These are phyloP conservation scores for Drosophila parvula DNA, from an alignment of 1,140 invertebrate genomes.

Conservation along the genomic window DNA sequence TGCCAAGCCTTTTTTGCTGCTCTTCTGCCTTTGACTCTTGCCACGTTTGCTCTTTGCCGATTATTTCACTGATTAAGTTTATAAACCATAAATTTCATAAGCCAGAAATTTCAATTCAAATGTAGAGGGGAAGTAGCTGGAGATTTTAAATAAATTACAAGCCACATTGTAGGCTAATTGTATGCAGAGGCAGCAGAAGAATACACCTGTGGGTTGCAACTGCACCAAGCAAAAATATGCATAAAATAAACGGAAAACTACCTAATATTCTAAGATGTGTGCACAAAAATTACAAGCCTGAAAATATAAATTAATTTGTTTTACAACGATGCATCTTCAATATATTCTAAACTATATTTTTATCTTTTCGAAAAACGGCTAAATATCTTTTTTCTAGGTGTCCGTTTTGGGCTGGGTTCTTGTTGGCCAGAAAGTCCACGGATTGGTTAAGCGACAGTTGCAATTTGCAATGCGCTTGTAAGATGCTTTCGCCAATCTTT, in stretches of 20 bases:
- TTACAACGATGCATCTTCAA: no score
- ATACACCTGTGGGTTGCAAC: slow-evolving; percentile 51
- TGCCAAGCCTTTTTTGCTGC: slow-evolving; percentile 62
- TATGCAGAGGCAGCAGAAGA: slow-evolving; percentile 67
- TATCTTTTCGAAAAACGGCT: no score
- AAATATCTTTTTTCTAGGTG: slow-evolving; percentile 8
- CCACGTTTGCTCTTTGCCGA: slow-evolving; percentile 61
- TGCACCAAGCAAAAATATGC: neutral
- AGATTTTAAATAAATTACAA: slow-evolving; percentile 70
- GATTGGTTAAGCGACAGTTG: slow-evolving; percentile 64
- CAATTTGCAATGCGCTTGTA: slow-evolving; percentile 73
- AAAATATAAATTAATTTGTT: neutral
- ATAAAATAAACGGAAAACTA: neutral
- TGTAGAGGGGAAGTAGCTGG: slow-evolving; percentile 16
- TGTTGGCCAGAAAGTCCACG: slow-evolving; percentile 16
- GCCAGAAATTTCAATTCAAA: slow-evolving; percentile 57
- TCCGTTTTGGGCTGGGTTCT: slow-evolving; percentile 62
- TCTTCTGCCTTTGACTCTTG: slow-evolving; percentile 52
- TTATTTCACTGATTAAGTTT: slow-evolving; percentile 73
- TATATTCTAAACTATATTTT: no score
- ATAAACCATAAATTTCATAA: slow-evolving; percentile 79
- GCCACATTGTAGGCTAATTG: slow-evolving; percentile 75
- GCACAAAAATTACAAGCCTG: neutral
- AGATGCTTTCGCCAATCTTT: slow-evolving; percentile 80
- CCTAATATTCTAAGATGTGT: neutral